Evolutionary conservation across 2,888 invertebrate genomes (phyloP), one percentile per base, ranked within the genome.

Genomic region (Catotricha subobsoleta): DNA sequence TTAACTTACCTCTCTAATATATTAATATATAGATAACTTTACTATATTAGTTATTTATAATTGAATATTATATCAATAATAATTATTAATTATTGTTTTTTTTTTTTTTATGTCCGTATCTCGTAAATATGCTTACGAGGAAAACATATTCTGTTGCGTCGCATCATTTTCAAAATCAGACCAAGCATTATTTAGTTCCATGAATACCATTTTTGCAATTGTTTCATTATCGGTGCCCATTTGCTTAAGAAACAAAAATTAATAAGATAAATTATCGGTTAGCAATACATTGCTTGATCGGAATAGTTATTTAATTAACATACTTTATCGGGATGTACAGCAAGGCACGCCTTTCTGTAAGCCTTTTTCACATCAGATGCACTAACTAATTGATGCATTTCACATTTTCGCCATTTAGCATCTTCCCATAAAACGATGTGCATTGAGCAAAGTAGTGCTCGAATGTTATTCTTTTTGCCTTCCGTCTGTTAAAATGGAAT

Each of bases 121-220:
- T 10, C 6, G 25, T 6, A 8, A 10, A 8, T 8, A 25, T 10
- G 25, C 6, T 33, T 40, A 40, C 13, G 40, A 25, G 9, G 56
- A 58, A 64, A 78, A 78, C 63, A 77, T 66, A 54, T 80, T 82
- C 58, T 81, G 81, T 57, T 84, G 83, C 48, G 80, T 72, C 44
- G 77, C 67, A 60, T 86, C 84, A 56, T 77, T 81, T 60, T 92
- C 92, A 64, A 98, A 98, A 58, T 94, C 90, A 52, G 80, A 82
- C 94, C 97, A 98, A 16, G 97, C 97, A 60, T 95, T 95, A 65
- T 95, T 98, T 49, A 99, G 68, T 66, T 98, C 97, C 78, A 97
- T 92, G 65, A 98, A 99, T 55, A 99, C 88, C 60, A 94, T 67
- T 66, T 88, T 92, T 8, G 98, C 95, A 51, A 95, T 69, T 51